Evolutionary conservation across 1,140 invertebrate species (phyloP), one percentile per base, ranked within the genome.

Genomic region (Probaryconus sp.): DNA sequence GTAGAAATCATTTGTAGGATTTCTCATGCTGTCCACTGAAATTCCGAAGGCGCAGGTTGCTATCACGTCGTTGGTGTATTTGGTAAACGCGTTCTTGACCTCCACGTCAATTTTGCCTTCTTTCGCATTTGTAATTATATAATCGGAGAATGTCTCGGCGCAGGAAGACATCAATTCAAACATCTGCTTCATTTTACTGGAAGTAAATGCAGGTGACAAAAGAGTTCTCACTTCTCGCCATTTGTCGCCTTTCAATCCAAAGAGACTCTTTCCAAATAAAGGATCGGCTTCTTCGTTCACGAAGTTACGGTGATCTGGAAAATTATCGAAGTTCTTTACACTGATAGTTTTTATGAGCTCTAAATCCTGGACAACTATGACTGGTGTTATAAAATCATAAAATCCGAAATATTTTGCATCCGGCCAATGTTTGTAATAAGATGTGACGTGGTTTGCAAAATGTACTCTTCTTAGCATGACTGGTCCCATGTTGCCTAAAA

Each of bases 261-360:
- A 84, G 3, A 92, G 45, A 71, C 88, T 90, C 6, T 86, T 87
- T 10, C 82, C 86, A 18, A 91, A 81, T 0, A 92, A 47, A 0
- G 89, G 88, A 58, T 91, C 90, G 0, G 64, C 37, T 0, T 88
- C 82, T 5, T 81, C 78, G 6, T 74, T 76, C 3, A 89, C 67
- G 17, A 90, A 83, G 0, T 64, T 48, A 6, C 79, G 79, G 37
- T 91, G 89, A 64, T 92, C 89, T 0, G 86, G 79, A 70, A 92
- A 93, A 79, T 89, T 81, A 5, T 92, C 90, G 63, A 92, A 93
- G 69, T 93, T 89, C 79, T 92, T 92, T 0, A 93, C 85, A 0
- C 88, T 85, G n/a, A n/a, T n/a, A n/a, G n/a, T n/a, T n/a, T n/a
- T n/a, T n/a, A n/a, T n/a, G n/a, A n/a, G n/a, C n/a, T n/a, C n/a